These are phyloP conservation scores for Amphiprion ocellaris DNA, from an alignment of 2,113 vertebrate genomes.

Conservation along the genomic window DNA sequence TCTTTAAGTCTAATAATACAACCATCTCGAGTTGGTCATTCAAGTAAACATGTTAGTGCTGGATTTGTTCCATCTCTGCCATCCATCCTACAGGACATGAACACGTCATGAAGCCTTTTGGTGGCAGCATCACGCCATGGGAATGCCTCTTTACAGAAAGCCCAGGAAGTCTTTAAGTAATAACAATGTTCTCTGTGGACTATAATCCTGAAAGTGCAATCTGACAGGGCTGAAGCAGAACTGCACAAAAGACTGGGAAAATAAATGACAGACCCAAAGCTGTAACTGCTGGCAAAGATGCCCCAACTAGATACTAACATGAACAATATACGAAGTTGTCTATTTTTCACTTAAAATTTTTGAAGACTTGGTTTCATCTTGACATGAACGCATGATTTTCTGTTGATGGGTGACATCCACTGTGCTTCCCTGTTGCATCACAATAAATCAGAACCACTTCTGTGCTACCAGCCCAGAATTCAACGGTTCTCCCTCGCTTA, in stretches of 20 bases:
- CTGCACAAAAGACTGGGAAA: background rate
- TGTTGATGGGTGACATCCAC: background rate
- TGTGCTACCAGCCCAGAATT: background rate
- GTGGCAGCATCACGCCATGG: background rate
- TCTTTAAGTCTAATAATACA: too few relatives aligned
- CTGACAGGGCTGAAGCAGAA: background rate
- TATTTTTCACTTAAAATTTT: too few relatives aligned
- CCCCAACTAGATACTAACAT: too few relatives aligned
- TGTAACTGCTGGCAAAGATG: too few relatives aligned
- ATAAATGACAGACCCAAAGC: too few relatives aligned
- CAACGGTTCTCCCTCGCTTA: background rate
- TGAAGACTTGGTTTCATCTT: constrained; percentile 3
- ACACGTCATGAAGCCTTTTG: background rate
- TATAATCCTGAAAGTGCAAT: background rate
- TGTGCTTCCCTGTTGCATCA: constrained; percentile 16
- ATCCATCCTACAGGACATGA: background rate
- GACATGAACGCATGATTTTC: background rate
- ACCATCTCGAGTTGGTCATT: too few relatives aligned
- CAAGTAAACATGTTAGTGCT: too few relatives aligned
- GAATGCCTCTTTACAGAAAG: background rate
- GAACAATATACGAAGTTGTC: too few relatives aligned
- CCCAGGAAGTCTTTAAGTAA: background rate
- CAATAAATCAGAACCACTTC: background rate
- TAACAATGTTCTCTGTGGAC: background rate
- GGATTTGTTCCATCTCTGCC: too few relatives aligned